Evolutionary conservation across 2,888 invertebrate genomes (phyloP), one percentile per base, ranked within the genome.

Genomic region (Synergus laeviventris): DNA sequence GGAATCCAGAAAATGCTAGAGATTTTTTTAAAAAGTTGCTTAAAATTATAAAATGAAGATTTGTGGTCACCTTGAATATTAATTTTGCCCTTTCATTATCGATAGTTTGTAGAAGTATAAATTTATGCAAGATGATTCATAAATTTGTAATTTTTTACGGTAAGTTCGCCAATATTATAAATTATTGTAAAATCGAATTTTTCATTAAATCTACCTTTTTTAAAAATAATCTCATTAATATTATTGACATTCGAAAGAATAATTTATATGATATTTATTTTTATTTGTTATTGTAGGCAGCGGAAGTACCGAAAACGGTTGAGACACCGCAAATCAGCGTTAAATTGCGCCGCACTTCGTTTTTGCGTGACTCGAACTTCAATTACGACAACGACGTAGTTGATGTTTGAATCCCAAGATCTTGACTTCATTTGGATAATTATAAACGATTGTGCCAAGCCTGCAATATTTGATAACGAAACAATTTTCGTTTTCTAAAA

Each of bases 351-450:
- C 89, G 90, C 81, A 89, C 90, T 77, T 91, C 90, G 64, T 89
- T 91, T 82, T 84, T 91, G 80, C 91, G 90, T 74, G 91, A 91
- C 84, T 90, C 90, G 61, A 90, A 91, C 81, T 91, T 89, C 84
- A 91, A 91, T 84, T 91, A 91, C 79, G 89, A 90, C 81, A 91
- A 89, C 78, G 91, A 91, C 73, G 87, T 89, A 76, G 90, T 91
- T 81, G 91, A 91, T 79, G 91, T 91, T 79, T 90, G 77, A 79
- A 66, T 76, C 42, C 42, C 39, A 77, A 74, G 31, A n/a, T 64
- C 16, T 36, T 24, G 16, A 31, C 14, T 38, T 62, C 38, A 18
- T 18, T 62, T 62, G 3, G 18, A 38, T 62, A 60, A 14, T 73
- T 54, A 18, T 14, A 39, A 60, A 74, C 56, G 38, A 60, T 60